Conservation (phyloP, 1,140 invertebrate species). For the Megalopta genalis region DNA sequence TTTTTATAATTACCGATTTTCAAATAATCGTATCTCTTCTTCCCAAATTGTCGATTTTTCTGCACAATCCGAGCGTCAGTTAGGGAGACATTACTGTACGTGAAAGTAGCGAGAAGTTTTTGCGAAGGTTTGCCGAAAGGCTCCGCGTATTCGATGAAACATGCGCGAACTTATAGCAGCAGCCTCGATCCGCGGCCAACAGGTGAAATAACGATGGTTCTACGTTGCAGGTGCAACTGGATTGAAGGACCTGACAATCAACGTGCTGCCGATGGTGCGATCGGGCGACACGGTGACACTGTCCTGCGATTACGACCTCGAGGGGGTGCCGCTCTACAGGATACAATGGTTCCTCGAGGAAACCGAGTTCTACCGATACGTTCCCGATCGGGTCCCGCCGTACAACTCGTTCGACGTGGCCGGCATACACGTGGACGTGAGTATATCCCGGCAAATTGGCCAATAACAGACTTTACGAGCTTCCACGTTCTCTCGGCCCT, state of each 20-base stretch:
- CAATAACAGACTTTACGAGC: conserved; percentile 10
- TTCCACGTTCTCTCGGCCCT: too few relatives aligned
- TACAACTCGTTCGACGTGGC: conserved; percentile 84
- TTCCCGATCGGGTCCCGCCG: conserved; percentile 85
- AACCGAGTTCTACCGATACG: conserved; percentile 89
- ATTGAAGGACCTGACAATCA: conserved; percentile 87
- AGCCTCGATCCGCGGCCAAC: too few relatives aligned
- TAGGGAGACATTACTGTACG: too few relatives aligned
- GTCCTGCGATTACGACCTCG: conserved; percentile 89
- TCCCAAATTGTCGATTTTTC: too few relatives aligned
- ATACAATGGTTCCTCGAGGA: conserved; percentile 91
- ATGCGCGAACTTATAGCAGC: too few relatives aligned
- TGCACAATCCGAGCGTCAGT: too few relatives aligned
- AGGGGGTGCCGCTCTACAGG: conserved; percentile 87
- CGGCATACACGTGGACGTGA: conserved; percentile 88
- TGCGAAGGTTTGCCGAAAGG: too few relatives aligned
- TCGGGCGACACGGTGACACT: conserved; percentile 86
- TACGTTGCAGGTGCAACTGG: conserved; percentile 82
- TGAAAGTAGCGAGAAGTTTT: too few relatives aligned
- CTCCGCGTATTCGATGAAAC: too few relatives aligned
- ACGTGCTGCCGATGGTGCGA: conserved; percentile 86
- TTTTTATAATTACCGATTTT: too few relatives aligned
- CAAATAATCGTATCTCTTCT: too few relatives aligned
- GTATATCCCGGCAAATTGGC: conserved; percentile 71
- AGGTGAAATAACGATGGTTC: neutral